Evolutionary conservation across 2,888 invertebrate genomes (phyloP).

Genomic region (Lepidocyrtoides sp.): DNA sequence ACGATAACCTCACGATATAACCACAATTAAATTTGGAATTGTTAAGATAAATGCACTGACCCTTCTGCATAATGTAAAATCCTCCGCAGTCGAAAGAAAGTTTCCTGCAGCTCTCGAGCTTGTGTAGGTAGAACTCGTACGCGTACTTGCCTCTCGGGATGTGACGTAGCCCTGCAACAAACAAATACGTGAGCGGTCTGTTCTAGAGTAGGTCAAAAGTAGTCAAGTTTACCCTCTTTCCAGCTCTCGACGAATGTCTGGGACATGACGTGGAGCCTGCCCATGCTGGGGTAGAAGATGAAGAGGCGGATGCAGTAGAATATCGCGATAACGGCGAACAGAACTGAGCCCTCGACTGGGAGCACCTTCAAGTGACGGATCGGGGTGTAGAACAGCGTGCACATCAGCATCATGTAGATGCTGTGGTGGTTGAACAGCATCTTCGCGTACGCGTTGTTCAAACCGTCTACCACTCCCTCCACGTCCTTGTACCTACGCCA

Average conservation of each 20-base stretch:
- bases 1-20: too few species aligned
- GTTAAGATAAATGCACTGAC: too few species aligned
- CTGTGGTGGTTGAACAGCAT: constrained; percentile 84
- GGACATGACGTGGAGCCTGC: constrained; percentile 81
- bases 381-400: constrained; percentile 85
- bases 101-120: constrained; percentile 84
- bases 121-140: constrained; percentile 85
- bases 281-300: constrained; percentile 84
- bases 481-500: constrained; percentile 84
- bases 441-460: constrained; percentile 83
- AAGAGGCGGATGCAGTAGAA: constrained; percentile 84
- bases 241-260: constrained; percentile 83
- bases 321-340: constrained; percentile 81
- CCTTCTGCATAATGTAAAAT: constrained; percentile 84
- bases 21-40: too few species aligned
- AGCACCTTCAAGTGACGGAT: constrained; percentile 83
- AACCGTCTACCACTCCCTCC: constrained; percentile 83
- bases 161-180: constrained; percentile 80
- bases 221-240: constrained; percentile 83
- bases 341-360: constrained; percentile 79
- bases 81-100: constrained; percentile 83
- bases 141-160: constrained; percentile 84
- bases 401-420: constrained; percentile 85
- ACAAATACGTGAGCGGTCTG: too few species aligned
- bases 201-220: too few species aligned